Base-by-base conservation (phyloP, 2,113 vertebrate species). In the Nibea albiflora region DNA sequence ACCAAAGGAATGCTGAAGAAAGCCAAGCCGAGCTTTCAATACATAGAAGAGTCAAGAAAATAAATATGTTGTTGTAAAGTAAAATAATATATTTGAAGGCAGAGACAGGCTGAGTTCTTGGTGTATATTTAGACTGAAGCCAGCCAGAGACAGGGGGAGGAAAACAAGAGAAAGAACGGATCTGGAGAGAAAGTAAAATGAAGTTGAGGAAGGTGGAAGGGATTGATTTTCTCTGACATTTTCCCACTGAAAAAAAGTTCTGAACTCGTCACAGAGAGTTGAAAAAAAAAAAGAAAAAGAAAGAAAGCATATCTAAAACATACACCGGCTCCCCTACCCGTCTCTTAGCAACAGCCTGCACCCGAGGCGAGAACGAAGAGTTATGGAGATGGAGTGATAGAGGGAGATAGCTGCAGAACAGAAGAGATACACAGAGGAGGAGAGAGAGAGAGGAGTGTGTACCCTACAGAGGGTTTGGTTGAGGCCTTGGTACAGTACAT, bases 321-420 rank as follows among this genome's bases (percentile, higher is more conserved):
- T 66, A 76, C 70, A 74, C 72, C 28, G 49, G 66, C 87, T 86
- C 76, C 83, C 28, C 81, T 89, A 78, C 82, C 73, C 20, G 92
- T 94, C 92, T 93, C 94, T 92, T 95, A 96, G 94, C 94, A 96
- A 94, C 94, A 93, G 88, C 85, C 93, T 88, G 90, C 77, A 84
- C 44, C 28, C 79, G 57, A 88, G 94, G 94, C 76, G 52, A 92
- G 85, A 89, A 85, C 14, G 31, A 86, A 24, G 62, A 77, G 71
- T 54, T 20, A 0, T 67, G 72, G 83, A 76, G 77, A 88, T 71
- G 73, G 81, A 81, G 58, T 62, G 90, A 88, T 83, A 68, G 81
- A 72, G 68, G 77, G 77, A 76, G 85, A 91, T 69, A 76, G 76
- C 62, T 28, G 77, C 53, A 84, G 58, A 80, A 64, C 63, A 75